These are phyloP conservation scores for Hemiprocne comata DNA, from an alignment of 2,113 vertebrate genomes.

Conservation along the genomic window DNA sequence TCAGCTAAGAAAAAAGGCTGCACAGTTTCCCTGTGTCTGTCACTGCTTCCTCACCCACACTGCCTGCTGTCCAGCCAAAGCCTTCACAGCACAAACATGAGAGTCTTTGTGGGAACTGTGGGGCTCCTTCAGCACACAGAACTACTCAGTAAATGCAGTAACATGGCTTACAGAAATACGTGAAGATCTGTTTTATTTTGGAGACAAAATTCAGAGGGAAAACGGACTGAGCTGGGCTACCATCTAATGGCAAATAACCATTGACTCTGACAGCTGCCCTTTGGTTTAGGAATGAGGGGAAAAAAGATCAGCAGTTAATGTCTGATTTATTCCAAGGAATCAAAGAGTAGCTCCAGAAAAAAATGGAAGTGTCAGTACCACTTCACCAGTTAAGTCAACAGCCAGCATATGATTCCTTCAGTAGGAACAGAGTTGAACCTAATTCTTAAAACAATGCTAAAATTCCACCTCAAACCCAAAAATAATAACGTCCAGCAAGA, in stretches of 20 bases:
- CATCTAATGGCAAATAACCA: not conserved
- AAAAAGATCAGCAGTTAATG: not conserved
- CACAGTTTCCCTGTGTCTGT: not conserved
- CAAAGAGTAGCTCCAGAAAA: not conserved
- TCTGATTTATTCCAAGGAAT: not conserved
- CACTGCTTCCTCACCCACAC: not conserved
- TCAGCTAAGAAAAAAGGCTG: conserved; percentile 15
- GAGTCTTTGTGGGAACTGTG: not conserved
- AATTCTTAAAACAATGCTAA: not conserved
- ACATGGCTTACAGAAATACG: not conserved
- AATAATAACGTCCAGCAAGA: conserved; percentile 35
- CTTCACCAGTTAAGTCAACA: not conserved
- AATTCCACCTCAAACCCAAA: not conserved
- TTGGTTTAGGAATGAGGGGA: not conserved
- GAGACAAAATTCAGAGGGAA: not conserved
- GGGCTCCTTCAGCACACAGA: not conserved
- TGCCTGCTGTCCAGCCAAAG: not conserved
- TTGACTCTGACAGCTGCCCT: not conserved
- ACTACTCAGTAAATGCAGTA: not conserved
- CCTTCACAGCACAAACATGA: not conserved
- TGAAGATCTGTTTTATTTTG: not conserved
- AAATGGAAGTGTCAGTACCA: not conserved
- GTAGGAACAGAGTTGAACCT: not conserved
- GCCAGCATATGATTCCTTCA: not conserved
- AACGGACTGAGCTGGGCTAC: not conserved